These are phyloP conservation scores for Siderastrea radians DNA, from an alignment of 92 coral and sea anemone species.

Conservation along the genomic window DNA sequence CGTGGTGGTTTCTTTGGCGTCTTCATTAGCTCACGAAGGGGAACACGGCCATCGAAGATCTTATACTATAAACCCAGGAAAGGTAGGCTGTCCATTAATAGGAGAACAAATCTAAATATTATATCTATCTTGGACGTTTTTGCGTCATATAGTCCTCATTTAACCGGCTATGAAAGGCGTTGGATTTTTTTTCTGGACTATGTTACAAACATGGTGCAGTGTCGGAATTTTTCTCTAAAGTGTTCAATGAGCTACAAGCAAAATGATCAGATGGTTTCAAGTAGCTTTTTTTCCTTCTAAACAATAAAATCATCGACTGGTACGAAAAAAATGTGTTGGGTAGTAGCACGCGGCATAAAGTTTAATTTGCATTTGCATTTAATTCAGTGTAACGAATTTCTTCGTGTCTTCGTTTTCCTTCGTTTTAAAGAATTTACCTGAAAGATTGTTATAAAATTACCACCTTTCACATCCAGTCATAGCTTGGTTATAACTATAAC, in stretches of 20 bases:
- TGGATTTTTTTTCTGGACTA: neutral
- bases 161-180: neutral
- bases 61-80: conserved; percentile 55
- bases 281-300: neutral
- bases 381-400: too few species aligned
- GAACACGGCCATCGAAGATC: conserved; percentile 52
- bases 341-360: too few species aligned
- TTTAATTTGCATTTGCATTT: too few species aligned
- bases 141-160: too few species aligned
- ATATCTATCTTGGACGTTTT: neutral
- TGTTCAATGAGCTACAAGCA: neutral
- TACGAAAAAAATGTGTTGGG: neutral
- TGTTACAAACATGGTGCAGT: neutral
- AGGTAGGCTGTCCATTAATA: conserved; percentile 38
- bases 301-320: neutral
- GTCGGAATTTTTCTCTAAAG: neutral
- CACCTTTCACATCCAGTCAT: too few species aligned
- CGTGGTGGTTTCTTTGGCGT: conserved; percentile 28
- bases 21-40: conserved; percentile 10
- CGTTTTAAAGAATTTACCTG: too few species aligned
- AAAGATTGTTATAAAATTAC: too few species aligned
- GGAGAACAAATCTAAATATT: neutral
- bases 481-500: too few species aligned
- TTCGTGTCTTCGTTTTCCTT: too few species aligned
- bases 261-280: neutral